These are phyloP conservation scores for Cephus pulcher DNA, from an alignment of 2,888 invertebrate genomes.

Conservation along the genomic window DNA sequence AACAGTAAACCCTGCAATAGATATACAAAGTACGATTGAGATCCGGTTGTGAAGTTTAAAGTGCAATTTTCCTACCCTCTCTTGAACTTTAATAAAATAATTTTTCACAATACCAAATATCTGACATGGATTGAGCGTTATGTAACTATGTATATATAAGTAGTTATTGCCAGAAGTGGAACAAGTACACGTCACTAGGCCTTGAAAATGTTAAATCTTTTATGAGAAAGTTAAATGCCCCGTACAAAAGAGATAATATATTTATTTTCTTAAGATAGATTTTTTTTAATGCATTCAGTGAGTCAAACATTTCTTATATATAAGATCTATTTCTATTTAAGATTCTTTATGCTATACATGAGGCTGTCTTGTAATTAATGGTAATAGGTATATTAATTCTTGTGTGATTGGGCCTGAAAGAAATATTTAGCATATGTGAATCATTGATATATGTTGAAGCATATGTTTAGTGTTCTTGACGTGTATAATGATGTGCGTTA, in stretches of 20 bases:
- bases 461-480: not conserved
- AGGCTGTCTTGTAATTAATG: not conserved
- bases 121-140: not conserved
- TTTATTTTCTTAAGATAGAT: not conserved
- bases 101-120: not conserved
- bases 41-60: not conserved
- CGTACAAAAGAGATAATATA: not conserved
- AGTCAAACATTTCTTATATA: not conserved
- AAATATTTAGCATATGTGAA: not conserved
- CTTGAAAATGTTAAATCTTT: not conserved
- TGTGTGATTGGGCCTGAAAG: not conserved
- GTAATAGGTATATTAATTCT: not conserved
- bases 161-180: not conserved
- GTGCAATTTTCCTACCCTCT: not conserved
- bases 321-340: not conserved
- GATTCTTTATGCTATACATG: too few relatives aligned
- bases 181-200: not conserved
- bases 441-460: not conserved
- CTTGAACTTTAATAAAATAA: not conserved
- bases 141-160: not conserved
- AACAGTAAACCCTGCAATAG: slow-evolving; percentile 28
- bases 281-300: not conserved
- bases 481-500: not conserved
- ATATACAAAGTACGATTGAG: not conserved
- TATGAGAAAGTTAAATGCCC: not conserved